Evolutionary conservation across 2,888 invertebrate species (phyloP), one percentile per base, ranked within the genome.

Genomic region (Molorchus minor): DNA sequence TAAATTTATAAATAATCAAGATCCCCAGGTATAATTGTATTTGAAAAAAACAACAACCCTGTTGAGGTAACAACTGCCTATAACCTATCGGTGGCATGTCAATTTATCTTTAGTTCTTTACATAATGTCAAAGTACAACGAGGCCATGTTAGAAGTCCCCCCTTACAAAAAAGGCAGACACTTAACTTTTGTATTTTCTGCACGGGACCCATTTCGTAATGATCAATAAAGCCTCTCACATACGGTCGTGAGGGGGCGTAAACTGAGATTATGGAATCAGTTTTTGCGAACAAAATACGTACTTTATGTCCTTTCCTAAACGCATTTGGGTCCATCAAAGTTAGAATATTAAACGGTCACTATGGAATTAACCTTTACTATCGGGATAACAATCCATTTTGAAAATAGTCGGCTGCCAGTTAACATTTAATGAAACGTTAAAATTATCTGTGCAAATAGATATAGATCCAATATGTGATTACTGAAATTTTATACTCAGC

Each of bases 221-320:
- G 45, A 45, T 45, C 45, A 30, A 45, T 45, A 45, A 45, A 16
- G 45, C 45, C 25, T 17, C 17, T n/a, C n/a, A n/a, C 45, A 45
- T 45, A 30, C 12, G 25, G 30, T 29, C 30, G 10, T 16, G n/a
- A 45, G 15, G 30, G 45, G 30, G 45, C 17, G 29, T 45, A 45
- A 45, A 45, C 30, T 30, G 45, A n/a, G 45, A 45, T 30, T 45
- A 45, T 45, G 45, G 17, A 45, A 45, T 30, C 45, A 30, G 45
- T 45, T 45, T 45, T 30, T 45, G 45, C 16, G 45, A 8, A 30
- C 30, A 15, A 45, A 45, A 45, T 13, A 15, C 21, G 45, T 45
- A 30, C 17, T 45, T 33, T 29, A 30, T 25, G 25, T 30, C 30
- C 29, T n/a, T 41, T 12, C 45, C 45, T 17, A 45, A 30, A 45